Base-by-base conservation (phyloP, 1,140 invertebrate species). In the Acromyrmex echinatior region DNA sequence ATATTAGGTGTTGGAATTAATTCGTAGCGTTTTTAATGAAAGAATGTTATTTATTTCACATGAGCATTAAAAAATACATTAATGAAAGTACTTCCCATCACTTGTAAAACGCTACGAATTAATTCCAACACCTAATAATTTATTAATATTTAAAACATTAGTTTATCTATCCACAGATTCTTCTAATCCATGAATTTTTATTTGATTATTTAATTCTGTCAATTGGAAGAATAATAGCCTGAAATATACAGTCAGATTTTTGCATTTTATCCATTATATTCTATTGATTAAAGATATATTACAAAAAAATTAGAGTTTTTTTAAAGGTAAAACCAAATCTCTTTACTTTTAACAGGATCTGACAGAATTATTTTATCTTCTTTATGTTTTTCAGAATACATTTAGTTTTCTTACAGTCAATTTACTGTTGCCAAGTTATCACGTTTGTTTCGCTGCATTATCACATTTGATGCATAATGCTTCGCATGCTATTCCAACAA, bases 371-470 rank as follows among this genome's bases (percentile, higher is more conserved):
- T n/a, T 66, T 39, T 39, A n/a, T 21, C 18, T 68, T 21, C 1
- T 68, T 14, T 7, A 1, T 21, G 12, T 6, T 45, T 68, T 45
- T 45, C 10, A 68, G n/a, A 68, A 56, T 60, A 25, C 10, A 60
- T 21, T 25, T 25, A 60, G 3, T 60, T 60, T 60, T 63, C 31
- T 63, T 63, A 18, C 28, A 16, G 3, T 28, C 21, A 16, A 28
- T 18, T 31, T 31, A 31, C 16, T 63, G 28, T 18, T 16, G 16
- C 16, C 16, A 31, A 2, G 28, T 63, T 60, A 60, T 60, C n/a
- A 60, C 21, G 58, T 60, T 60, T 63, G 28, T 65, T 65, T 65
- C 63, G 6, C 16, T 65, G 5, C 28, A 65, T 65, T 65, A 65
- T 56, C 28, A 45, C 56, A 25, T 45, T 58, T 63, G 25, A 68